phyloP scores from a whole-genome alignment of 2,113 vertebrate species.

The Bubo blakistoni region DNA sequence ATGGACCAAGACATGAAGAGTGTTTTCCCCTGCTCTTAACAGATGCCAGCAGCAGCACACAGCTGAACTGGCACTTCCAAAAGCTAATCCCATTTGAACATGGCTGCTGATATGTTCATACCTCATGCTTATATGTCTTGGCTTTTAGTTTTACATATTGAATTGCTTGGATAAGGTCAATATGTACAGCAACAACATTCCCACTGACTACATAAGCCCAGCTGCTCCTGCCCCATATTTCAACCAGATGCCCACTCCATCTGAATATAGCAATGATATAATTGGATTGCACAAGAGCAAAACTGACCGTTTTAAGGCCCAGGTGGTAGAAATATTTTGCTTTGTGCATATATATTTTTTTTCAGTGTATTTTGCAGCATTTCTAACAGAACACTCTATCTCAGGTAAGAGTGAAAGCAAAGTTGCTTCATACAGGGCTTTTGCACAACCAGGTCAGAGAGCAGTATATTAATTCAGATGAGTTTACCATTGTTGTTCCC shows the following conservation, averaged over 20 bases:
- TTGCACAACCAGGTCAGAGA: background rate
- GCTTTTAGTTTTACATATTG: conserved; percentile 52
- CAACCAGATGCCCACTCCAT: background rate
- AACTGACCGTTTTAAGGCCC: background rate
- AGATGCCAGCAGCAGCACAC: conserved; percentile 48
- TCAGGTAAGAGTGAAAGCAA: background rate
- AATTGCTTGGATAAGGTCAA: conserved; percentile 49
- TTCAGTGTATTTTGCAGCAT: background rate
- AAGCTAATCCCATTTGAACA: conserved; percentile 44
- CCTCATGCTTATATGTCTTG: conserved; percentile 42
- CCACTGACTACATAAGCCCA: conserved; percentile 6
- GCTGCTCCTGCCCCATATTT: conserved; percentile 37
- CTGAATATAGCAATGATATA: conserved; percentile 8
- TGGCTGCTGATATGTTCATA: conserved; percentile 43
- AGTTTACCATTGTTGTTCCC: background rate
- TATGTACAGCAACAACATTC: conserved; percentile 16
- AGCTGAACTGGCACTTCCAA: conserved; percentile 36
- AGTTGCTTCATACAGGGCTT: background rate
- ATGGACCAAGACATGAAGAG: conserved; percentile 29
- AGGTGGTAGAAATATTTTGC: background rate
- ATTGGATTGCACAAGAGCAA: background rate
- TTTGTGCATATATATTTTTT: background rate
- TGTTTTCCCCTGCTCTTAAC: conserved; percentile 47
- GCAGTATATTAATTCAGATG: background rate
- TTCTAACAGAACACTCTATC: background rate